Evolutionary conservation across 1,140 invertebrate genomes (phyloP).

Genomic region (Phenacoccus solenopsis): DNA sequence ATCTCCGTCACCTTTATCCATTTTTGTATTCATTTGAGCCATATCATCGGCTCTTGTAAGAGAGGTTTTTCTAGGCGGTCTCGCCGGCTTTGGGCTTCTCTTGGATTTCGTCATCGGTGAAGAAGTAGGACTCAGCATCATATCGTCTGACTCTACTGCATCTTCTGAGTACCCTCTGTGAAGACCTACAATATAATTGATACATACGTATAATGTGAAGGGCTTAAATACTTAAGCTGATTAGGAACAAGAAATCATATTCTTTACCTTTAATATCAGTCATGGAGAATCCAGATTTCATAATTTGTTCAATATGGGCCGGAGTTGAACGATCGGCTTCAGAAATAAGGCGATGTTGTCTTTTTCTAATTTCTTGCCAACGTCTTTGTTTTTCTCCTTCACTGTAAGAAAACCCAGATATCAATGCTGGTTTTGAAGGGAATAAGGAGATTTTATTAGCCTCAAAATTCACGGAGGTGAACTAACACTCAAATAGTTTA

Average conservation of each 20-base stretch:
- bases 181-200: constrained; percentile 42
- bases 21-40: constrained; percentile 25
- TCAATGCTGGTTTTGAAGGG: not conserved
- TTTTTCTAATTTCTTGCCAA: constrained; percentile 77
- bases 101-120: constrained; percentile 31
- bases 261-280: constrained; percentile 87
- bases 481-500: too few species aligned
- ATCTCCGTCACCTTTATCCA: constrained; percentile 27
- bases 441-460: not conserved
- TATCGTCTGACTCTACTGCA: constrained; percentile 55
- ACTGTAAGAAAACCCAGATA: constrained; percentile 33
- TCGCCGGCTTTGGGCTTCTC: constrained; percentile 45
- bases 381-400: constrained; percentile 68
- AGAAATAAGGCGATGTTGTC: constrained; percentile 59
- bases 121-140: constrained; percentile 35
- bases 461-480: not conserved
- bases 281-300: constrained; percentile 85
- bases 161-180: constrained; percentile 74
- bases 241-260: too few species aligned
- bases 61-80: constrained; percentile 61
- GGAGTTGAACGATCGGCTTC: constrained; percentile 54
- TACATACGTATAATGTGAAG: too few species aligned
- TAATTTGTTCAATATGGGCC: constrained; percentile 78
- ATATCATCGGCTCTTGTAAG: constrained; percentile 41
- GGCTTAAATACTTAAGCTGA: too few species aligned